Evolutionary conservation across 2,113 vertebrate species (phyloP), one percentile per base, ranked within the genome.

Genomic region (Cyphomyrus plagiostoma): DNA sequence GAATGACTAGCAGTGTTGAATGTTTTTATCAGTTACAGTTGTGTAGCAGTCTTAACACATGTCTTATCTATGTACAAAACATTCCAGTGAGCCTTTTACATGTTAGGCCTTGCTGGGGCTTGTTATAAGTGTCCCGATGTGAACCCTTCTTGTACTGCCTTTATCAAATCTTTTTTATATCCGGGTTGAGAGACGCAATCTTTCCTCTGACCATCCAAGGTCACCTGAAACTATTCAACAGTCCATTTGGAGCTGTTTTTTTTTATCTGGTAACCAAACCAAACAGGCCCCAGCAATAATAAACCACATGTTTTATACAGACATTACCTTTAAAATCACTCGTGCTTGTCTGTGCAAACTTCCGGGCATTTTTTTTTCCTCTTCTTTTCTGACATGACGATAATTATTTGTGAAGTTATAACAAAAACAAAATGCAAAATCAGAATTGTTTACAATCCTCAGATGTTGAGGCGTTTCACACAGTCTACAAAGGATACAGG

Each of bases 121-220:
- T 90, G 87, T 45, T 48, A 23, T 48, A 46, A 85, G 53, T 48
- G 23, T 87, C 77, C 80, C n/a, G 30, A 62, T 52, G 58, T 66
- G 86, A 26, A 91, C 89, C 62, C 88, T 45, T 74, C 89, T 90
- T 52, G 89, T 48, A 85, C 89, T 90, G 88, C 92, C 91, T 93
- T 94, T 86, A 35, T 80, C 53, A 90, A 91, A 91, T 93, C 91
- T 91, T 94, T 94, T 92, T 90, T 92, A 92, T 89, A 88, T 56
- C 56, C 88, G 89, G 90, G 91, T 70, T 39, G 19, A 45, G 88
- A 53, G 88, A 70, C 48, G 77, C 48, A 26, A 85, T 86, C 48
- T 90, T 89, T 85, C 50, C 49, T 80, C 52, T 84, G 80, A 89
- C 89, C 80, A 62, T 84, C 80, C 52, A 30, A 66, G 89, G 89